Evolutionary conservation across 2,797 vertebrate genomes (phyloP), one percentile per base, ranked within the genome.

Genomic region (Sebastes nivosus): DNA sequence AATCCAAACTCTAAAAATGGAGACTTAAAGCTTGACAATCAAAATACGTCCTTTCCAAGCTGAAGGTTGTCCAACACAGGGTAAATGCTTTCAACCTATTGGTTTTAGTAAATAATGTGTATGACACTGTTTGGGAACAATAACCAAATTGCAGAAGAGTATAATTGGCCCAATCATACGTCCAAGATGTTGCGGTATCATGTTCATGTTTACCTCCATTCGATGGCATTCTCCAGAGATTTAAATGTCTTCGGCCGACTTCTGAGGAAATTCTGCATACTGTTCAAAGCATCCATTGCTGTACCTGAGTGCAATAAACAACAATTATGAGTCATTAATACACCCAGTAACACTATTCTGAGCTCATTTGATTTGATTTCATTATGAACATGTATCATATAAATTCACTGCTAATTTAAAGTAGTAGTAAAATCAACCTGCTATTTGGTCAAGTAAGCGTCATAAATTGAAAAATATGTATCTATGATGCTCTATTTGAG

Each of bases 261-360:
- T 86, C 98, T 96, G 66, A 99, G 95, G 94, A 99, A 99, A 93
- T 99, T 99, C 95, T 99, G 99, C 98, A 99, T 99, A 94, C 99
- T 99, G 94, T 99, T 99, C 87, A 99, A 92, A 8, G 98, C 98
- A 84, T 99, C 99, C 99, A 99, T 99, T 67, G 99, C 99, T 57
- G 98, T 99, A 20, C 99, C 99, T 99, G 84, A 65, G 42, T 14
- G 20, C 36, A 87, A 77, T 10, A 14, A 55, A 65, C 7, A 64
- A 63, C 9, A 65, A 8, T 1, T 1, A 38, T 25, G 11, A 25
- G 9, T 38, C 2, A 59, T n/a, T 57, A 52, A 69, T 29, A 75
- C 27, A 34, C 1, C 3, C 3, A 58, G 20, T 24, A 30, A 78
- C 1, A 57, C 6, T 12, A 9, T 6, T 50, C 16, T 16, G 6